Base-by-base conservation (phyloP, 2,797 vertebrate species). In the Pelobates cultripes region DNA sequence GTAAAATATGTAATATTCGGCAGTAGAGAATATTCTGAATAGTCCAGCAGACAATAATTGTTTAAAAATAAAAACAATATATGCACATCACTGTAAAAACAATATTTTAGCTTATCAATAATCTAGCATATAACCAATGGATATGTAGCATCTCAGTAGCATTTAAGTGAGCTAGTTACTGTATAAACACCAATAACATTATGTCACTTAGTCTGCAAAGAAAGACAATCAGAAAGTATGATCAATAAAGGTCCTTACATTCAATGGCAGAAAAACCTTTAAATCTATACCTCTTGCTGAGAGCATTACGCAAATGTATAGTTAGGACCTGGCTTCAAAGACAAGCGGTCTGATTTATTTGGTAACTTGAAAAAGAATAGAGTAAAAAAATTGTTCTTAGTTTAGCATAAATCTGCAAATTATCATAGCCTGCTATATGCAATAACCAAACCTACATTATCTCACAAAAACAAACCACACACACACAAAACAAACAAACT, bases 231-330 rank as follows among this genome's bases (percentile, higher is more conserved):
- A 86, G 73, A 84, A 86, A 64, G 84, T 79, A 86, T 77, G 83
- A 85, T 88, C 85, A 81, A 86, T 88, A 85, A 40, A 81, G 51
- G 68, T 73, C 28, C 79, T 88, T 85, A 83, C 51, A 13, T 76
- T 84, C 82, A 84, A 87, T 86, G 86, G 57, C 75, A 84, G 86
- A 42, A 86, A 77, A 63, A 76, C 53, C 84, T 83, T 84, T 83
- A 83, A 84, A 85, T 88, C 82, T 85, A 67, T 80, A 72, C 85
- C 84, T 75, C 83, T 90, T 84, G 77, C 85, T 85, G 84, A 85
- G 75, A 75, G 28, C 47, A 75, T 88, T 47, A 78, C 86, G 88
- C 76, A 83, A 86, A 89, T 86, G 76, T 85, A 85, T 77, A 89
- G 71, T 82, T 75, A 81, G 76, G 77, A 84, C 75, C 81, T 80